Conservation (phyloP, 2,113 vertebrate genomes). For the Thamnaconus septentrionalis region DNA sequence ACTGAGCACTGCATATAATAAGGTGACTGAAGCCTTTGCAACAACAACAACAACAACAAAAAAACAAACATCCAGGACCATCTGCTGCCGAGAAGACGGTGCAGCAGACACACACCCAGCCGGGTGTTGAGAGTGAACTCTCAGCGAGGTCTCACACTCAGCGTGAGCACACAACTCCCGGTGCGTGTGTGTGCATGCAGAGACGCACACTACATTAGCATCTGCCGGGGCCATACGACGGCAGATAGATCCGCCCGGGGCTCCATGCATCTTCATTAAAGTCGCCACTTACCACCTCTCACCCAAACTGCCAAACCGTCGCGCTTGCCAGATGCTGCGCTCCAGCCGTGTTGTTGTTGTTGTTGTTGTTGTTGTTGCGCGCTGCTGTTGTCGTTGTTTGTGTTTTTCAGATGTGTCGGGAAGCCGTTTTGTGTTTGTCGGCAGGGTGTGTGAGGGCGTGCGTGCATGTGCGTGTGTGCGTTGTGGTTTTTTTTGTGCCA, state of each 20-base stretch:
- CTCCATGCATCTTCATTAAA: conserved; percentile 77
- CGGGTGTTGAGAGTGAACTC: conserved; percentile 17
- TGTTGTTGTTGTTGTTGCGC: neutral
- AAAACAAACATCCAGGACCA: conserved; percentile 23
- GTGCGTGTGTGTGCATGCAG: conserved; percentile 48
- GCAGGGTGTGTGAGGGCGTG: no score
- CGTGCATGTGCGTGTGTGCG: no score
- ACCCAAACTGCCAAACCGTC: conserved; percentile 65
- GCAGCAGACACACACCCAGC: conserved; percentile 9
- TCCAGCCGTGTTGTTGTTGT: conserved; percentile 47
- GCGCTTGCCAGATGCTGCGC: conserved; percentile 66
- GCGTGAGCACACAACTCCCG: conserved; percentile 29
- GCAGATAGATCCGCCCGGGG: conserved; percentile 67
- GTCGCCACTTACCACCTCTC: conserved; percentile 63
- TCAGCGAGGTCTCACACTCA: conserved; percentile 15
- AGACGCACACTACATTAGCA: conserved; percentile 67
- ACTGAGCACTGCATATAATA: conserved; percentile 10
- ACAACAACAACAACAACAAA: conserved; percentile 16
- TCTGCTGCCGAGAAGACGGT: conserved; percentile 31
- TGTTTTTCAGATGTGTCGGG: conserved; percentile 18
- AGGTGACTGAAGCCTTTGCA: conserved; percentile 30
- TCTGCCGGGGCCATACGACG: conserved; percentile 74
- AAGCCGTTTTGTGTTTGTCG: neutral
- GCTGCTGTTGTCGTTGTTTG: neutral
- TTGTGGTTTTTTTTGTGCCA: neutral